Percentiles rank a stretch among this genome's conserved stretches.
These are phyloP conservation scores for Castor canadensis DNA, from an alignment of 2,113 vertebrate genomes.

Conservation along the genomic window DNA sequence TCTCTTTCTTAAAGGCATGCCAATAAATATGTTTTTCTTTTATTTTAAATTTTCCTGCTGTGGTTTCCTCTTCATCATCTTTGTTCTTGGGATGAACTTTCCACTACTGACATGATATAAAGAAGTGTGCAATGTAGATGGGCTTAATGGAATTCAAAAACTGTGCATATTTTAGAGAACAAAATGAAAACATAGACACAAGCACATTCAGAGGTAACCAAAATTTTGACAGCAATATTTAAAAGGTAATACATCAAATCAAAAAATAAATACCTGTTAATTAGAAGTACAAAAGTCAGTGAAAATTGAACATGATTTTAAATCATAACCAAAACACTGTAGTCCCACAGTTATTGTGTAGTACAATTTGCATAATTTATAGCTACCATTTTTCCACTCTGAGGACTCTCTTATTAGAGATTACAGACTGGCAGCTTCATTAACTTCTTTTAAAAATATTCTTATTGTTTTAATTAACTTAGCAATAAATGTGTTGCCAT, in stretches of 20 bases:
- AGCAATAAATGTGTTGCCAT: neutral
- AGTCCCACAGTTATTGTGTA: neutral
- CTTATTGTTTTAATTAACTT: neutral
- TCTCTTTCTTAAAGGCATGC: constrained; percentile 27
- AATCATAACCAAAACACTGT: neutral
- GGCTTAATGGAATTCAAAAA: constrained; percentile 16
- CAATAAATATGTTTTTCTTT: constrained; percentile 64
- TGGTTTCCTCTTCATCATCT: constrained; percentile 59
- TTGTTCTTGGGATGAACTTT: constrained; percentile 71
- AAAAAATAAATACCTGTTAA: neutral
- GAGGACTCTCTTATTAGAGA: neutral
- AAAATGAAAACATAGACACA: constrained; percentile 5
- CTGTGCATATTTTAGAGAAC: constrained; percentile 34
- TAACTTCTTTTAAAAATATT: neutral
- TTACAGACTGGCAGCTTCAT: neutral
- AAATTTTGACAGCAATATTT: neutral
- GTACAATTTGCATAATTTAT: neutral
- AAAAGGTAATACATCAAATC: constrained; percentile 5
- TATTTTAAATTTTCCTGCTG: constrained; percentile 61
- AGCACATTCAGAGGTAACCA: neutral
- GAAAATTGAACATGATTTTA: constrained; percentile 25
- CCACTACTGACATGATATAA: constrained; percentile 62
- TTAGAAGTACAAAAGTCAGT: neutral
- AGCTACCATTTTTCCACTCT: neutral
- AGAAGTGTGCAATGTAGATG: constrained; percentile 56